A percentile compares a stretch with the other conserved stretches of the same genome.
Evolutionary conservation across 2,797 vertebrate genomes (phyloP).

Genomic region (Merluccius polli): DNA sequence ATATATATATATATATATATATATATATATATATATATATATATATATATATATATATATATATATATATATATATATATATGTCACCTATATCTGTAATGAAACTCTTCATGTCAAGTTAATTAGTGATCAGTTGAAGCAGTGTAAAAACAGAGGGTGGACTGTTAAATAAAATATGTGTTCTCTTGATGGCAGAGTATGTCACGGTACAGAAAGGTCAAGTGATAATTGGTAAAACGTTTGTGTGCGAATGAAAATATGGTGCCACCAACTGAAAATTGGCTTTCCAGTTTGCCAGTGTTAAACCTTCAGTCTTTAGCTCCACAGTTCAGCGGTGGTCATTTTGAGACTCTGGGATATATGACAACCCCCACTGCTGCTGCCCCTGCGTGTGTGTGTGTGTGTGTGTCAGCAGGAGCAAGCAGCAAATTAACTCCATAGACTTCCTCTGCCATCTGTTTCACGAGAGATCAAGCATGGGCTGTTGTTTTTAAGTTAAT

Average conservation of each 20-base stretch:
- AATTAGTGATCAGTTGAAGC: neutral
- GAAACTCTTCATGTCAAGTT: neutral
- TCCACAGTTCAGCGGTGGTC: neutral
- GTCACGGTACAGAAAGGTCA: neutral
- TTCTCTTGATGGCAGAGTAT: neutral
- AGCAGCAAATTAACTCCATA: neutral
- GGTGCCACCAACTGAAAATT: neutral
- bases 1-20: no score
- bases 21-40: no score
- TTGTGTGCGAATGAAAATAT: neutral
- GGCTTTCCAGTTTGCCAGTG: neutral
- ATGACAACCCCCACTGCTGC: neutral
- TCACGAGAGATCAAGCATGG: neutral
- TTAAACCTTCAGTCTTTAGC: neutral
- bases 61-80: no score
- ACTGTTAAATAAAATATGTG: neutral
- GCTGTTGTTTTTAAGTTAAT: neutral
- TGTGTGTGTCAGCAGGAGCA: neutral
- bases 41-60: no score
- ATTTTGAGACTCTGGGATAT: neutral
- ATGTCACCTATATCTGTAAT: neutral
- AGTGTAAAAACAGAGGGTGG: neutral
- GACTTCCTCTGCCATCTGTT: neutral
- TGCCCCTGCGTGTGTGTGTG: neutral
- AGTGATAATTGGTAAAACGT: neutral